These are phyloP conservation scores for Nicator chloris DNA, from an alignment of 2,113 vertebrate genomes.

Conservation along the genomic window DNA sequence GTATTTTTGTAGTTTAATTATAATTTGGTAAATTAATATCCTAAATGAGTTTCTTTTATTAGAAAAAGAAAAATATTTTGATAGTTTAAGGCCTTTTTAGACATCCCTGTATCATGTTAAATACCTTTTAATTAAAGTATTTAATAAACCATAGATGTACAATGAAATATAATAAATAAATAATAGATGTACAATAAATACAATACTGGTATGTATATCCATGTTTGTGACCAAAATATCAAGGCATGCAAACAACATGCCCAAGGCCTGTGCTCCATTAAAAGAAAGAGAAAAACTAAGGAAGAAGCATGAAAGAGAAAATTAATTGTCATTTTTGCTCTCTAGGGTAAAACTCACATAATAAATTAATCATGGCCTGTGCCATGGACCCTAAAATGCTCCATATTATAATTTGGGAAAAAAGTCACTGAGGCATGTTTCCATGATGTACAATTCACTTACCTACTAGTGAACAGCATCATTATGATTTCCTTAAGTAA, in stretches of 20 bases:
- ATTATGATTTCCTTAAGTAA: not conserved
- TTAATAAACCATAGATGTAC: constrained; percentile 28
- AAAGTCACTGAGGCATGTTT: not conserved
- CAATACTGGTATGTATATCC: not conserved
- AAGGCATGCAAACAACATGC: constrained; percentile 29
- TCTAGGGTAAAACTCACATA: not conserved
- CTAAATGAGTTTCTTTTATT: not conserved
- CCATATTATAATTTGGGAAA: constrained; percentile 31
- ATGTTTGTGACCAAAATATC: not conserved
- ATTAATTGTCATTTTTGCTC: not conserved
- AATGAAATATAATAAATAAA: constrained; percentile 21
- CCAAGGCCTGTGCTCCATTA: not conserved
- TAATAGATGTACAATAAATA: not conserved
- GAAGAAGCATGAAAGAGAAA: constrained; percentile 28
- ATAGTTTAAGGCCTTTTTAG: constrained; percentile 38
- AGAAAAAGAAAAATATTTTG: not conserved
- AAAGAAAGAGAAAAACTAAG: constrained; percentile 34
- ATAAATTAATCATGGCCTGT: not conserved
- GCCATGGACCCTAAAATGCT: constrained; percentile 15
- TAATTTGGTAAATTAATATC: not conserved
- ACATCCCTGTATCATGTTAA: constrained; percentile 57
- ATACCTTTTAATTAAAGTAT: constrained; percentile 59
- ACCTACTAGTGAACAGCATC: not conserved
- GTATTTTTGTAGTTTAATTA: constrained; percentile 28
- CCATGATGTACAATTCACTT: not conserved